phyloP scores from a whole-genome alignment of 2,113 vertebrate genomes.

The Poecile atricapillus region DNA sequence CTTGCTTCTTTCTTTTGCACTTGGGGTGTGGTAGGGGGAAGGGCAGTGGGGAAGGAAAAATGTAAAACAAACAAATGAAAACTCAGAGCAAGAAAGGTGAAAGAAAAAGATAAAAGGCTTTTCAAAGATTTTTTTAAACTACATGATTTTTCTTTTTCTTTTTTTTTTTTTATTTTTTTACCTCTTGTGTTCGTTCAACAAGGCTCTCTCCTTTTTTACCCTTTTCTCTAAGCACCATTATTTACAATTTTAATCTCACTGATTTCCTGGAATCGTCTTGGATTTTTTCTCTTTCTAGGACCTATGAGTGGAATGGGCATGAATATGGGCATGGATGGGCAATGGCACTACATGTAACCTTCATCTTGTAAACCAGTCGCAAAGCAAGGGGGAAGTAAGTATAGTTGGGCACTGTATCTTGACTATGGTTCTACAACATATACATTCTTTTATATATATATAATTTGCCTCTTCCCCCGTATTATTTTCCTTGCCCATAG shows the following conservation, averaged over 20 bases:
- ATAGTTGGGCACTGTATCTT: constrained; percentile 72
- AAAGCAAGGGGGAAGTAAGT: constrained; percentile 99
- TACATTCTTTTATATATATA: constrained; percentile 21
- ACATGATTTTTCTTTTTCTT: constrained; percentile 9
- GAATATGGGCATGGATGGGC: constrained; percentile 99
- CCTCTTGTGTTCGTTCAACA: constrained; percentile 51
- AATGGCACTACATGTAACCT: constrained; percentile 99
- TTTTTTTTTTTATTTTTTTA: not conserved
- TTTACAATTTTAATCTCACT: constrained; percentile 70
- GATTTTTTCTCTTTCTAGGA: constrained; percentile 94
- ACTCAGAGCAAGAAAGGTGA: not conserved
- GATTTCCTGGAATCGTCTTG: constrained; percentile 82
- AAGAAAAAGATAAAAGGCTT: not conserved
- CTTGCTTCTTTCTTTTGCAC: constrained; percentile 65
- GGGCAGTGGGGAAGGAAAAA: not conserved
- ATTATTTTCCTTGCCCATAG: constrained; percentile 79
- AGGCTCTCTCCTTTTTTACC: constrained; percentile 34
- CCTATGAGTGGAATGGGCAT: constrained; percentile 99
- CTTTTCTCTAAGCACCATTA: constrained; percentile 3
- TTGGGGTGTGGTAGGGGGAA: not conserved
- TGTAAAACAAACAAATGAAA: not conserved
- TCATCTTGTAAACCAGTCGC: constrained; percentile 93
- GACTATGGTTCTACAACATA: constrained; percentile 60
- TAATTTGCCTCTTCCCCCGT: constrained; percentile 66
- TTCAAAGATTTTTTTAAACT: constrained; percentile 1